phyloP scores from a whole-genome alignment of 2,888 invertebrate species.

The Cephus runcator region DNA sequence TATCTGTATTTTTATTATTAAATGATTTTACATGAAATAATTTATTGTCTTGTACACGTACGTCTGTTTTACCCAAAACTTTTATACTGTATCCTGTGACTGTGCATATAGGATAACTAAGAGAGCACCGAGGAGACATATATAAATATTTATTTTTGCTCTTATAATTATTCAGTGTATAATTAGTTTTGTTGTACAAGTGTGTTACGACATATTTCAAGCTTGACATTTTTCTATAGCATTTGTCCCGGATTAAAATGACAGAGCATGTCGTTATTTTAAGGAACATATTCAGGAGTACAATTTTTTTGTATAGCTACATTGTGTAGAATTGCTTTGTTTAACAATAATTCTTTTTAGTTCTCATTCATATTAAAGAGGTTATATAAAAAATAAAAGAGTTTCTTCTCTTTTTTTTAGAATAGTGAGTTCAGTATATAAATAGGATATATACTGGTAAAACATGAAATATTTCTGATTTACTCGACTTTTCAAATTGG shows the following conservation, averaged over 20 bases:
- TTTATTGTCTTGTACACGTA: neutral
- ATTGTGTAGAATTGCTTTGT: neutral
- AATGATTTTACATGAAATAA: neutral
- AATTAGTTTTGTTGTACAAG: neutral
- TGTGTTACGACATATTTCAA: neutral
- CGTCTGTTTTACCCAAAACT: neutral
- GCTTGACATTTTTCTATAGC: neutral
- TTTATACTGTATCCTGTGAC: neutral
- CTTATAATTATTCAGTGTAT: neutral
- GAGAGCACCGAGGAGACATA: neutral
- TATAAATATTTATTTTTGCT: neutral
- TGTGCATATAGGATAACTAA: neutral
- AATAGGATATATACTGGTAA: neutral
- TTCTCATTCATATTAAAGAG: neutral
- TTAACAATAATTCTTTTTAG: neutral
- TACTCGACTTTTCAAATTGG: neutral
- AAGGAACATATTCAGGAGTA: neutral
- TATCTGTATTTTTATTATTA: conserved; percentile 13
- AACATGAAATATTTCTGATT: neutral
- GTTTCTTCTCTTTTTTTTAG: neutral
- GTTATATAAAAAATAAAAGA: neutral
- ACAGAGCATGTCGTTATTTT: neutral
- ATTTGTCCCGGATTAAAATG: neutral
- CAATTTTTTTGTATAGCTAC: neutral
- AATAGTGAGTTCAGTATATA: neutral